Conservation (phyloP, 2,888 invertebrate species). For the Protophormia terraenovae region DNA sequence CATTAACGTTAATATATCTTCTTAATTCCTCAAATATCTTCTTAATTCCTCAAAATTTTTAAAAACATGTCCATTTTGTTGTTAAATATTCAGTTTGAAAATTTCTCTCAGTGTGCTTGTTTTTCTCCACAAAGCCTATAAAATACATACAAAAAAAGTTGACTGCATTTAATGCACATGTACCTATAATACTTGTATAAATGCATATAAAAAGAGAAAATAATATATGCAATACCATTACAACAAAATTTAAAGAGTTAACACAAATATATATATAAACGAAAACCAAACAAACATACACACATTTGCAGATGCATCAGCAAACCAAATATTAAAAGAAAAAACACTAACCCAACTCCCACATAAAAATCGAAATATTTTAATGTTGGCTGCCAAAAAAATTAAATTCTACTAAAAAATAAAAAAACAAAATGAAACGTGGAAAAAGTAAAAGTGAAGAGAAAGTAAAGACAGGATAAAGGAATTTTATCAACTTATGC, state of each 20-base stretch:
- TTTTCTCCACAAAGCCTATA: not conserved
- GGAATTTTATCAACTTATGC: not conserved
- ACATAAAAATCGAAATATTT: constrained; percentile 44
- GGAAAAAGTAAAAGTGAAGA: constrained; percentile 21
- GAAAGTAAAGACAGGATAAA: not conserved
- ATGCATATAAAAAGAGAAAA: not conserved
- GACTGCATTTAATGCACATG: not conserved
- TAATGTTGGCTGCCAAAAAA: constrained; percentile 33
- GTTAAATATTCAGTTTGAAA: not conserved
- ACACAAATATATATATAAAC: not conserved
- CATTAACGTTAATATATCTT: too few relatives aligned
- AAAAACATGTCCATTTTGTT: not conserved
- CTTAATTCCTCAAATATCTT: too few relatives aligned
- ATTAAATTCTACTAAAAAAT: not conserved
- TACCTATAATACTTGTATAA: not conserved
- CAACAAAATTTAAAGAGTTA: not conserved
- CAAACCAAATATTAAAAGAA: too few relatives aligned
- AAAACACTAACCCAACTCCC: constrained; percentile 10
- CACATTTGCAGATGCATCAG: not conserved
- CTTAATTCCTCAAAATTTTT: too few relatives aligned
- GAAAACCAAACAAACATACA: too few relatives aligned
- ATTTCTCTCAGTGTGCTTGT: not conserved
- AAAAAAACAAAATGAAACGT: not conserved
- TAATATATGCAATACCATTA: not conserved
- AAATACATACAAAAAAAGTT: not conserved